These are phyloP conservation scores for Chrysocyon brachyurus DNA, from an alignment of 2,797 vertebrate genomes.

Conservation along the genomic window DNA sequence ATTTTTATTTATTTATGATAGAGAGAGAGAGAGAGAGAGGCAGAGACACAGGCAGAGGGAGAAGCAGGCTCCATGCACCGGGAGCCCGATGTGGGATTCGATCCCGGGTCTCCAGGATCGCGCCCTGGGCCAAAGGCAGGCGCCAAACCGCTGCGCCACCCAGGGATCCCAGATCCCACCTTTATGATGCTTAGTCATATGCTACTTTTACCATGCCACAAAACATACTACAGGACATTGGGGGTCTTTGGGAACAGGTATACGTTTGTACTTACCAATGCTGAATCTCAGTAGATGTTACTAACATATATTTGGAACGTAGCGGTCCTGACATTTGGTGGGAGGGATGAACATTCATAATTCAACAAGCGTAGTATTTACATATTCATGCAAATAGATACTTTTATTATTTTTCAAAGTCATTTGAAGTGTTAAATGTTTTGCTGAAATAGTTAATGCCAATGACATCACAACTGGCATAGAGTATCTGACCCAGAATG, in stretches of 20 bases:
- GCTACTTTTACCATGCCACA: neutral
- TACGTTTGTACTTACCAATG: neutral
- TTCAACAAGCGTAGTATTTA: neutral
- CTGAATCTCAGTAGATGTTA: neutral
- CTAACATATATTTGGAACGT: neutral
- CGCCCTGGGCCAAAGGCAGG: too few relatives aligned
- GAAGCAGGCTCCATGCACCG: too few relatives aligned
- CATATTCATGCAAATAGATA: neutral
- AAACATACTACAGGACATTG: neutral
- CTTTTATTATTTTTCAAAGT: neutral
- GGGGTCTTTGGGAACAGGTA: neutral
- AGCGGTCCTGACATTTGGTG: neutral
- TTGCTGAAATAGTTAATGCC: neutral
- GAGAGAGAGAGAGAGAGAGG: too few relatives aligned
- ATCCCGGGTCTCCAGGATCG: too few relatives aligned
- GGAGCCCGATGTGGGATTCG: too few relatives aligned
- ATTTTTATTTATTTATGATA: too few relatives aligned
- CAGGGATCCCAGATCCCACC: neutral
- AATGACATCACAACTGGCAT: neutral
- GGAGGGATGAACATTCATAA: neutral
- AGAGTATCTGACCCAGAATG: neutral
- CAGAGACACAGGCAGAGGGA: too few relatives aligned
- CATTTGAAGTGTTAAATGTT: neutral
- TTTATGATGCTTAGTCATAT: neutral
- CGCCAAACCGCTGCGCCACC: too few relatives aligned